phyloP scores from a whole-genome alignment of 2,888 invertebrate species.

The Pachydiplax longipennis region DNA sequence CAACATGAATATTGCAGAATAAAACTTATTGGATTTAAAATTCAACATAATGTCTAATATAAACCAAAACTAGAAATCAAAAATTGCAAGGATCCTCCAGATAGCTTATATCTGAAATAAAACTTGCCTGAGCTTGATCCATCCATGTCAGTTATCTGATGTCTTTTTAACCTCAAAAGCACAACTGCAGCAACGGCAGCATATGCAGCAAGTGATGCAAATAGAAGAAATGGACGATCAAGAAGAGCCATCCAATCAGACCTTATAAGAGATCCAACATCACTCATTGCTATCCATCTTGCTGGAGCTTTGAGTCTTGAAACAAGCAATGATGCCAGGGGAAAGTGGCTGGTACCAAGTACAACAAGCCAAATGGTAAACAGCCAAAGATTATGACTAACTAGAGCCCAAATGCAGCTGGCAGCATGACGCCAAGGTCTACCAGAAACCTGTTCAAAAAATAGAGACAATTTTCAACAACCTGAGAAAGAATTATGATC shows the following conservation, averaged over 20 bases:
- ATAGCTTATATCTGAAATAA: not conserved
- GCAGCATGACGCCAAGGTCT: constrained; percentile 57
- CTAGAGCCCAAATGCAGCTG: constrained; percentile 57
- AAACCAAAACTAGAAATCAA: no score
- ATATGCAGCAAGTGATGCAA: constrained; percentile 55
- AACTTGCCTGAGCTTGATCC: constrained; percentile 5
- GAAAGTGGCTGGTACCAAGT: constrained; percentile 59
- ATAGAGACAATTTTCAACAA: not conserved
- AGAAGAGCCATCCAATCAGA: constrained; percentile 53
- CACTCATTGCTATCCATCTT: constrained; percentile 56
- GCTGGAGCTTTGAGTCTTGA: constrained; percentile 55
- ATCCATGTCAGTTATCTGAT: constrained; percentile 46
- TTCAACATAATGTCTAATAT: no score
- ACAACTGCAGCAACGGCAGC: constrained; percentile 50
- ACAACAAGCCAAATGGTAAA: constrained; percentile 60
- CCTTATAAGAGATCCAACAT: constrained; percentile 54
- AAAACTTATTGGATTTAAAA: no score
- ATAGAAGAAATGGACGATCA: constrained; percentile 53
- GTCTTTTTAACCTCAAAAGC: constrained; percentile 48
- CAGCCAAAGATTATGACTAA: constrained; percentile 60
- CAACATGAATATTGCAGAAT: no score
- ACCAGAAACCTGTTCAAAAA: constrained; percentile 53
- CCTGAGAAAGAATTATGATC: not conserved
- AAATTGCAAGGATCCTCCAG: not conserved
- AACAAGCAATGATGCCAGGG: constrained; percentile 56